Evolutionary conservation across 2,888 invertebrate species (phyloP), one percentile per base, ranked within the genome.

Genomic region (Drosophila diplacantha): DNA sequence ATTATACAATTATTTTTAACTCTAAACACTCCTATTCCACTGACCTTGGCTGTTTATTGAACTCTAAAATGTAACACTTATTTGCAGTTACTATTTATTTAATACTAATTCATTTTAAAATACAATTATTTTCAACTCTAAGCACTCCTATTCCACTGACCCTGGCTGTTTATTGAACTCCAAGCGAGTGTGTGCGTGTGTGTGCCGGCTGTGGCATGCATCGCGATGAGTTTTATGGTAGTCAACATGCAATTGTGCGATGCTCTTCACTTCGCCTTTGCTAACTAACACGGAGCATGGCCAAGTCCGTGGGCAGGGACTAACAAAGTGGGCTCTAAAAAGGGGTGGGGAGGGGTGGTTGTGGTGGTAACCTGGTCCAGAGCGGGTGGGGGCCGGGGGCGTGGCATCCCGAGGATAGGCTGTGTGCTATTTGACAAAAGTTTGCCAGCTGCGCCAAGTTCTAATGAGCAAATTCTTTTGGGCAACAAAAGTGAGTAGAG

Each of bases 391-490:
- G 3, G 9, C 3, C 3, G 31, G 37, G 31, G 37, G 54, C 57
- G 41, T 64, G 35, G 49, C 37, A 53, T n/a, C 34, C 37, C 18
- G 44, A 6, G 18, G 29, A 47, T 63, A 64, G 41, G 49, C 55
- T 47, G 44, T 41, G 37, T 43, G 34, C 49, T 57, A 39, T 52
- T 62, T 61, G 61, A 46, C 60, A 68, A 58, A 66, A 66, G 46
- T 68, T 66, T 65, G 38, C 60, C 60, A 26, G 38, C 59, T 67
- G 58, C 50, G 60, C 59, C 68, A 68, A 66, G 60, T 65, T 82
- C 77, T 77, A 77, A 77, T 77, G 81, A 82, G 81, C 65, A 82
- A 77, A 77, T 77, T 77, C 77, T 76, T 81, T 72, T 24, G 56
- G 63, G 61, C 58, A 67, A 52, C 60, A 61, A 41, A 62, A 50